phyloP scores from a whole-genome alignment of 2,888 invertebrate species.

The Agrochola litura region DNA sequence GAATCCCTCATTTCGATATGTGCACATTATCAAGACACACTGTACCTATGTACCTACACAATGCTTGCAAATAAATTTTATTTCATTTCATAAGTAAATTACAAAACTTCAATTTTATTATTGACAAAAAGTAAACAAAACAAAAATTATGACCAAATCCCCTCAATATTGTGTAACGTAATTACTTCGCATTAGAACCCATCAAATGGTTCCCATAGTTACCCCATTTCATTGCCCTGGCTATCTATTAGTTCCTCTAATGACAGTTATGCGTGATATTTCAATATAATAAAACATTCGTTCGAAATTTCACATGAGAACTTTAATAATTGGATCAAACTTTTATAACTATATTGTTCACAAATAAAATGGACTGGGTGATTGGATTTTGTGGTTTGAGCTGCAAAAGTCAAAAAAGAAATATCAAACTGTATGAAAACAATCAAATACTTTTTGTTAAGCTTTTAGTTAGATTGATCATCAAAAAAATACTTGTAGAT shows the following conservation, averaged over 20 bases:
- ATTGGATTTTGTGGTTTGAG: background rate
- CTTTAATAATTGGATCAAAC: conserved; percentile 18
- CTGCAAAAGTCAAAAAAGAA: background rate
- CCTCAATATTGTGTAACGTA: conserved; percentile 45
- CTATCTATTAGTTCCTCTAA: conserved; percentile 67
- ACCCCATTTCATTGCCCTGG: conserved; percentile 55
- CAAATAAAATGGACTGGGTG: background rate
- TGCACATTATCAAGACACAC: too few species aligned
- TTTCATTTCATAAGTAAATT: background rate
- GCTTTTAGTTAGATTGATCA: background rate
- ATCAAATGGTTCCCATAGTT: conserved; percentile 70
- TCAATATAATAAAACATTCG: conserved; percentile 58
- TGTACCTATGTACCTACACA: too few species aligned
- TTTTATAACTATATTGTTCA: background rate
- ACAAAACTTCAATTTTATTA: background rate
- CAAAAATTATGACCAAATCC: conserved; percentile 28
- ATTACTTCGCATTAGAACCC: conserved; percentile 66
- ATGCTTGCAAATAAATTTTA: too few species aligned
- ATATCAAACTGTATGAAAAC: conserved; percentile 2
- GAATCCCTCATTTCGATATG: too few species aligned
- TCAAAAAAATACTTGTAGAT: too few species aligned
- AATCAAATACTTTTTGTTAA: background rate
- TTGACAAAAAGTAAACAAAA: conserved; percentile 22
- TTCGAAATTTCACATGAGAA: conserved; percentile 64
- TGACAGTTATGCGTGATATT: conserved; percentile 75